Evolutionary conservation across 2,113 vertebrate species (phyloP), one percentile per base, ranked within the genome.

Genomic region (Corythornis vintsioides): DNA sequence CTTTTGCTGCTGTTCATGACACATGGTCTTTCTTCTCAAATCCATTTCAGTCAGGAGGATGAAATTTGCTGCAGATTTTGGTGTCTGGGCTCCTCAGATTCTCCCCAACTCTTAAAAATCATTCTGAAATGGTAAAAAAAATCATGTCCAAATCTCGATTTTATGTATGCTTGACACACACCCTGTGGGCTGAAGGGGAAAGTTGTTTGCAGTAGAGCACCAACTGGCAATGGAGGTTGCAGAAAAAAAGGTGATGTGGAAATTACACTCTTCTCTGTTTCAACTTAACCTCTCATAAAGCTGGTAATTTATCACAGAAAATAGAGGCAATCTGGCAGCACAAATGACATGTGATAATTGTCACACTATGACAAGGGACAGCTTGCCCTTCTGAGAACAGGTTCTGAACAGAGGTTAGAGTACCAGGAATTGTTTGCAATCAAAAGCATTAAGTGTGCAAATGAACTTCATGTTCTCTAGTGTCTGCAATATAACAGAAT

Each of bases 401-500:
- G 84, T 82, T 82, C 89, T 40, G 55, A 84, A 89, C 45, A 82
- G 81, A 85, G 1, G 1, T 73, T 82, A 71, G 4, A 83, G 45
- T 66, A 53, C 63, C 74, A 91, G 74, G 70, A 87, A 83, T 89
- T 24, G 43, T 93, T 92, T 92, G 88, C 78, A 82, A 75, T 91
- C 84, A 69, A 56, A 95, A 89, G 55, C 0, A 3, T 66, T 79
- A 89, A 81, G 57, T 79, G 75, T 86, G 83, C 48, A 95, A 92
- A 95, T 89, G 71, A 93, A 89, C 67, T 57, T 94, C 92, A 89
- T 91, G 89, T 60, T 92, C 84, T 78, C 31, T 59, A 87, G 73
- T 83, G 74, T 73, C 71, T 87, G 63, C 31, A 85, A 93, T 91
- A 92, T 87, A 93, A 86, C 3, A 4, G 45, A 89, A 86, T 77